These are phyloP conservation scores for Leptinotarsa haldemani DNA, from an alignment of 2,888 invertebrate species.

Conservation along the genomic window DNA sequence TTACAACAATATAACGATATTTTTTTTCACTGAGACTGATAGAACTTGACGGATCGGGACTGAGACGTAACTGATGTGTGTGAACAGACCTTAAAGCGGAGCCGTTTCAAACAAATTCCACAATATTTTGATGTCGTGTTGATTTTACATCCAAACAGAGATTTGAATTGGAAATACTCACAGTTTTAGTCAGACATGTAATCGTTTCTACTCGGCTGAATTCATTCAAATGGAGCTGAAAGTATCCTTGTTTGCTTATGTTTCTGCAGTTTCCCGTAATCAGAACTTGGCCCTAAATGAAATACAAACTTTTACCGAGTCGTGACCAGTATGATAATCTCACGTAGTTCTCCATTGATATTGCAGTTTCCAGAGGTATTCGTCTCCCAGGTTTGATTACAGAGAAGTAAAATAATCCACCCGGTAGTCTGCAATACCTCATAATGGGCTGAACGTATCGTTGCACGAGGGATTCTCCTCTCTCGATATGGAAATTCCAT, in stretches of 20 bases:
- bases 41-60: too few relatives aligned
- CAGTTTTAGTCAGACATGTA: conserved; percentile 72
- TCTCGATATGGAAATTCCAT: conserved; percentile 51
- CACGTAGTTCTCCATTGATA: conserved; percentile 60
- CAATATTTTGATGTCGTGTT: too few relatives aligned
- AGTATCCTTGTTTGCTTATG: conserved; percentile 68
- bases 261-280: conserved; percentile 68
- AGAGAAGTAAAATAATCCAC: conserved; percentile 72
- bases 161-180: conserved; percentile 53
- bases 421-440: conserved; percentile 70
- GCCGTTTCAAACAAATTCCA: too few relatives aligned
- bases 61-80: too few relatives aligned
- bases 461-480: conserved; percentile 55
- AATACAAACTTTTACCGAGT: background rate
- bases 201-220: conserved; percentile 70
- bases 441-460: conserved; percentile 62
- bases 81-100: too few relatives aligned
- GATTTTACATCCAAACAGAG: too few relatives aligned
- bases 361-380: conserved; percentile 68
- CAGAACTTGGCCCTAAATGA: conserved; percentile 70
- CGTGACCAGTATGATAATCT: conserved; percentile 8
- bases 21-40: too few relatives aligned
- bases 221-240: conserved; percentile 72
- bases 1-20: too few relatives aligned
- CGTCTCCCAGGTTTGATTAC: conserved; percentile 71